Evolutionary conservation across 2,888 invertebrate genomes (phyloP), one percentile per base, ranked within the genome.

Genomic region (Auanema sp.): DNA sequence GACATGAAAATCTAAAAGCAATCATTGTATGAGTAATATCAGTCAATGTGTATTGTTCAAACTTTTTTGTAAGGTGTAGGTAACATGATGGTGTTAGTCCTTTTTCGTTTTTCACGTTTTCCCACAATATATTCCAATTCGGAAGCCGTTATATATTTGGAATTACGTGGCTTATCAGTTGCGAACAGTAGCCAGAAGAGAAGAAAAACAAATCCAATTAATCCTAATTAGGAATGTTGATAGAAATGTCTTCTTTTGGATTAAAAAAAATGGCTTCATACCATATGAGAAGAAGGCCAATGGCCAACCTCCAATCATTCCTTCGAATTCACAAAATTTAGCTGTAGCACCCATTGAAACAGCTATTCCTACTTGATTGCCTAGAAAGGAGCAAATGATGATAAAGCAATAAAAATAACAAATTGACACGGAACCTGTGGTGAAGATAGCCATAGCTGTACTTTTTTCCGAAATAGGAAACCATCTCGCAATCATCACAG

Each of bases 401-500:
- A 2, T 41, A 23, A 41, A 11, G 12, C 18, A 14, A 56, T 14
- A 24, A 18, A n/a, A 21, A n/a, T 50, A n/a, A 21, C 47, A 16
- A 50, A n/a, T n/a, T 47, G n/a, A 41, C 25, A n/a, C 2, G 16
- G 0, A 77, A 16, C 77, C 77, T 3, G 75, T 79, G 1, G 80
- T 80, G 65, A 79, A 80, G n/a, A 80, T 72, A n/a, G 80, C 80
- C 80, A 80, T 80, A 10, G 80, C 80, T 4, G 79, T 79, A 50
- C 69, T 69, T 40, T 78, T 78, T 57, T 80, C 80, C n/a, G 66
- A 64, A n/a, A 76, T 58, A 8, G 79, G 77, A 58, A 79, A 80
- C 80, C 80, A 80, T 66, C 75, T 77, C 1, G 79, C 69, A 21
- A 80, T 74, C 43, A 80, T 60, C 16, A 76, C 65, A 21, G 77